Evolutionary conservation across 2,797 vertebrate species (phyloP), one percentile per base, ranked within the genome.

Genomic region (Petrocephalus sullivani): DNA sequence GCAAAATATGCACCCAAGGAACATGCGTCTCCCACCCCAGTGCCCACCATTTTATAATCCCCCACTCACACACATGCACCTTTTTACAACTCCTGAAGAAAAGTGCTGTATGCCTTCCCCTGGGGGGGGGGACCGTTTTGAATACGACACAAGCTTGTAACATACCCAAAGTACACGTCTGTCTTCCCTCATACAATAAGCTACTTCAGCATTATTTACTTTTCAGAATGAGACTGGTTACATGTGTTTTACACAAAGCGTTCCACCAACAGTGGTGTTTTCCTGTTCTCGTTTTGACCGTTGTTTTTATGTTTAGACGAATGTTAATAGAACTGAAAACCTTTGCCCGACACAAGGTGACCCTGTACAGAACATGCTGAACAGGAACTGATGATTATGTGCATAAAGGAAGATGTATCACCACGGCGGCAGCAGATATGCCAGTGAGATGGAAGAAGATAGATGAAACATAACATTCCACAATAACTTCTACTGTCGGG

Each of bases 1-100:
- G 97, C 97, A 92, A 98, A 98, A 96, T 98, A 98, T 86, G 97
- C 97, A 91, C 97, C 98, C 1, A 98, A 98, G 95, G 98, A 98
- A 95, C 97, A 97, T 89, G 95, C 96, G 91, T 98, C 96, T 90
- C 97, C 97, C 41, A 98, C 97, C 87, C 97, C 98, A 3, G 92
- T 98, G 90, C 98, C 98, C 92, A 97, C 97, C 14, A 96, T 98
- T 93, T 98, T 98, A 96, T 98, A 98, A 89, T 28, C 53, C 41
- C n/a, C 71, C 14, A 14, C 37, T 37, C 67, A 75, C 67, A 75
- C 33, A 75, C 37, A 33, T 14, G 67, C 14, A 41, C 67, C 67
- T 28, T n/a, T 28, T 28, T 51, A 57, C 23, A 75, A 46, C 28
- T 64, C 51, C 56, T 0, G 33, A 19, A 88, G 81, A 28, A 67